Conservation (phyloP, 53 echinoderm and acorn worm species). For the Pentamera pediparva region DNA sequence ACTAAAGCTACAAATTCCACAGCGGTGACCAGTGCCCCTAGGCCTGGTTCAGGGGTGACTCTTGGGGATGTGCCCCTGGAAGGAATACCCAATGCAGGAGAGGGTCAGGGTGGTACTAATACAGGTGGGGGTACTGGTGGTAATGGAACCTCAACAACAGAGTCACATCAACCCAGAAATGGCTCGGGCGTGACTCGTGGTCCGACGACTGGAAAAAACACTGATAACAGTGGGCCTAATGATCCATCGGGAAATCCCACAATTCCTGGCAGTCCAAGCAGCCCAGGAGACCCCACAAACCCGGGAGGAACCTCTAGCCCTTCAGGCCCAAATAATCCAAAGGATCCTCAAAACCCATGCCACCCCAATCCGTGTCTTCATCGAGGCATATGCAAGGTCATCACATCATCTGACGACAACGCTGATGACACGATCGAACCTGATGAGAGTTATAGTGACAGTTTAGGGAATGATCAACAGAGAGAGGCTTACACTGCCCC, state of each 20-base stretch:
- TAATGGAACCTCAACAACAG: background rate
- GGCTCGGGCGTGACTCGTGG: background rate
- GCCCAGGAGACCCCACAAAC: background rate
- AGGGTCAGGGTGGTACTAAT: background rate
- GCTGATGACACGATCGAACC: background rate
- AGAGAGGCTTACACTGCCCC: background rate
- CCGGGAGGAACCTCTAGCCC: background rate
- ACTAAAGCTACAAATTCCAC: background rate
- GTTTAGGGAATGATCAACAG: background rate
- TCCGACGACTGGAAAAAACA: background rate
- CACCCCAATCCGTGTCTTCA: conserved; percentile 83
- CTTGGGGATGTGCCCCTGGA: background rate
- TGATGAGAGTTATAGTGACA: background rate
- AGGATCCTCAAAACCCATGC: conserved; percentile 14
- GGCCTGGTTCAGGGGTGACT: no score
- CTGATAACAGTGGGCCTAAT: background rate
- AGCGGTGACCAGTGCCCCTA: background rate
- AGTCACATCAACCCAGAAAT: background rate
- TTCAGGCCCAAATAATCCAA: background rate
- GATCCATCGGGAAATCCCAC: background rate
- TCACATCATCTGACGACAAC: background rate
- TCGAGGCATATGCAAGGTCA: conserved; percentile 54
- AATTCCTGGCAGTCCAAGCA: no score
- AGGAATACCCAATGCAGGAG: background rate
- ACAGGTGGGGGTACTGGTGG: background rate